Evolutionary conservation across 2,888 invertebrate species (phyloP).

Genomic region (Apocheima hispidaria): DNA sequence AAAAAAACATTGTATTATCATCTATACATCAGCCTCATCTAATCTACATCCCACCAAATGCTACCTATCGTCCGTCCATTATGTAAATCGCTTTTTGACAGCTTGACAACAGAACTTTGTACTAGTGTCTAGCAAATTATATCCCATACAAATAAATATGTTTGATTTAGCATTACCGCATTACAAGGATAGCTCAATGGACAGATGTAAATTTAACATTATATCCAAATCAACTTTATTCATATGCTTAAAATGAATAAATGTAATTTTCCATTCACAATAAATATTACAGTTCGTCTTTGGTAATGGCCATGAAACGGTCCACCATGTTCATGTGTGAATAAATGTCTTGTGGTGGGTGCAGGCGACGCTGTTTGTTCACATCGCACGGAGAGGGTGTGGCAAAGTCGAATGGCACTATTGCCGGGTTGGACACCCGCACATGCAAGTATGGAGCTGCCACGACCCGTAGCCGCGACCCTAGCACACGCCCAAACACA

Average conservation of each 20-base stretch:
- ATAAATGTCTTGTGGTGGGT: slow-evolving; percentile 46
- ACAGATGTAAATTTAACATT: too few species aligned
- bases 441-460: slow-evolving; percentile 67
- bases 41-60: neutral
- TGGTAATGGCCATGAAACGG: slow-evolving; percentile 40
- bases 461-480: slow-evolving; percentile 60
- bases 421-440: slow-evolving; percentile 46
- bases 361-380: slow-evolving; percentile 60
- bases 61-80: too few species aligned
- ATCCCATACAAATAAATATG: too few species aligned
- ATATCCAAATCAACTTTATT: too few species aligned
- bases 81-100: too few species aligned
- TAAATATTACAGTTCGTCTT: slow-evolving; percentile 13
- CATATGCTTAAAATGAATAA: neutral
- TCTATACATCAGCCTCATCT: neutral
- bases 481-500: slow-evolving; percentile 70
- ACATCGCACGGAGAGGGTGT: slow-evolving; percentile 74
- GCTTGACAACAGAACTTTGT: too few species aligned
- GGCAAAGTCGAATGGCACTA: slow-evolving; percentile 67
- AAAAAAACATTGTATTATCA: neutral
- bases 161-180: too few species aligned
- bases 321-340: slow-evolving; percentile 42
- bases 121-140: too few species aligned
- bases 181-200: too few species aligned
- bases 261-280: neutral